Percentiles rank a stretch among this genome's conserved stretches.
phyloP scores from a whole-genome alignment of 2,888 invertebrate genomes.

The Pheosia tremula region DNA sequence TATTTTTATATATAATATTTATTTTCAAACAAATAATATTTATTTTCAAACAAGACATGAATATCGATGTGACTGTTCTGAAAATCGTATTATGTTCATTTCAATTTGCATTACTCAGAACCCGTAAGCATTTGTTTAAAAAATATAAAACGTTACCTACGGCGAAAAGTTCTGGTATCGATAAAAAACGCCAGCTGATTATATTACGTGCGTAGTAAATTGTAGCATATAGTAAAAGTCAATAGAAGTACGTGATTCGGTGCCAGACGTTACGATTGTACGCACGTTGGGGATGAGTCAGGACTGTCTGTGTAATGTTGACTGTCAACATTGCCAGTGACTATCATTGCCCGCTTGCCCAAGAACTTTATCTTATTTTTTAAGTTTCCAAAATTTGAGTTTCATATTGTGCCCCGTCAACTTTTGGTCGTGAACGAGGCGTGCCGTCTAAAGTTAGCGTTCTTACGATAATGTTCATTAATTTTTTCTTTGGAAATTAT shows the following conservation, averaged over 20 bases:
- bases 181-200: background rate
- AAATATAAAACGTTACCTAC: background rate
- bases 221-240: constrained; percentile 4
- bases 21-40: too few relatives aligned
- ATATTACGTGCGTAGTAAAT: background rate
- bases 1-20: too few relatives aligned
- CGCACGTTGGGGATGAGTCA: background rate
- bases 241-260: background rate
- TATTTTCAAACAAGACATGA: background rate
- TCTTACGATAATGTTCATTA: too few relatives aligned
- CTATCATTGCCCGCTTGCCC: too few relatives aligned
- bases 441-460: too few relatives aligned
- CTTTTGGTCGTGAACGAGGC: too few relatives aligned
- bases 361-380: background rate
- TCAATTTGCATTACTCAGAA: background rate
- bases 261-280: background rate
- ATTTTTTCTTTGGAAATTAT: too few relatives aligned
- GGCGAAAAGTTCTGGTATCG: background rate
- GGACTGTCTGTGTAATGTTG: constrained; percentile 1
- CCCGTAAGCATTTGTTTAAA: background rate
- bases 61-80: background rate
- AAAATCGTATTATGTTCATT: background rate
- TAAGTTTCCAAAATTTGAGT: background rate
- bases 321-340: background rate
- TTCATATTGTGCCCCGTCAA: too few relatives aligned